Base-by-base conservation (phyloP, 2,113 vertebrate genomes). In the Sterrhoptilus dennistouni region DNA sequence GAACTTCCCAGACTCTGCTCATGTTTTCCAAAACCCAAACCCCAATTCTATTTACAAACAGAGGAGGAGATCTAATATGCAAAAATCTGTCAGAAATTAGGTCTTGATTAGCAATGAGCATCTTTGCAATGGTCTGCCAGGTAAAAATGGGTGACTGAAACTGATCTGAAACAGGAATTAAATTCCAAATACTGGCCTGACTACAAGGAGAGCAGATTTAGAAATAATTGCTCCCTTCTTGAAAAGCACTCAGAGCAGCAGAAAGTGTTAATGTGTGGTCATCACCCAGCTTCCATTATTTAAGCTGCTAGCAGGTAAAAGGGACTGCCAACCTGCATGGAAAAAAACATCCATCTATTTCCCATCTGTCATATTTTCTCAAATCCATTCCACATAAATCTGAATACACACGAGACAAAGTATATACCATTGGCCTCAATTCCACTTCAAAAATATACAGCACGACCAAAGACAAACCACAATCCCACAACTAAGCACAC, bases 401-500 rank as follows among this genome's bases (percentile, higher is more conserved):
- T 83, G 60, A 86, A 90, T 80, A 80, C 52, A 88, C 63, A 76
- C 0, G 3, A 92, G 82, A 91, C 49, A 70, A 54, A 69, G 52
- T 88, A 78, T 88, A 92, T 33, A 83, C 64, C 64, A 45, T 2
- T 90, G 64, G 71, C 83, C 71, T 89, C 83, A 81, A 92, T 95
- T 89, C 76, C 85, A 81, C 69, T 95, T 96, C 44, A 93, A 95
- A 96, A 96, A 94, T 86, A 96, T 38, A 93, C 69, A 90, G 75
- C 82, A 44, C 11, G 4, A 96, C 85, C 93, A 94, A 88, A 93
- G 75, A 89, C 82, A 94, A 90, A 93, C 88, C 79, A 80, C 92
- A 96, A 88, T 85, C 76, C 87, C 83, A 86, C 95, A 96, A 27
- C 56, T 74, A n/a, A 83, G 79, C 64, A 91, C 25, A 74, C 63